phyloP scores from a whole-genome alignment of 2,888 invertebrate genomes.

The Tetanocera ferruginea region DNA sequence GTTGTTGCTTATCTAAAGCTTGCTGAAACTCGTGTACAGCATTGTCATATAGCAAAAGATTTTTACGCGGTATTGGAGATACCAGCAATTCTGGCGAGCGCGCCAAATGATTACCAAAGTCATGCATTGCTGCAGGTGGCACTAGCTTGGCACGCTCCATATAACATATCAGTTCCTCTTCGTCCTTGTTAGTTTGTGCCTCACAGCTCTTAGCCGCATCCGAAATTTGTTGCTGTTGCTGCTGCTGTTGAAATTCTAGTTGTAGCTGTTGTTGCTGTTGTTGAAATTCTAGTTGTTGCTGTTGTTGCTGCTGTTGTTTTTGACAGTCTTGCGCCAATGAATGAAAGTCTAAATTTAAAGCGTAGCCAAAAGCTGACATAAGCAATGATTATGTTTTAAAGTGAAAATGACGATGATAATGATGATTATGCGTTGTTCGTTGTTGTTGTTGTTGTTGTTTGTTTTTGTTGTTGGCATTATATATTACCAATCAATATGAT shows the following conservation, averaged over 20 bases:
- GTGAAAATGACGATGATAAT: not conserved
- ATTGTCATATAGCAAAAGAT: conserved; percentile 49
- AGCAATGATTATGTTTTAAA: not conserved
- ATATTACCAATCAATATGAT: no score
- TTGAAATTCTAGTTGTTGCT: not conserved
- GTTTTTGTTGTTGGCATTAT: no score
- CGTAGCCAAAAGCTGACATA: conserved; percentile 2
- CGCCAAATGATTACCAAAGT: conserved; percentile 49
- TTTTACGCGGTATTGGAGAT: conserved; percentile 47
- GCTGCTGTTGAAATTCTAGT: not conserved
- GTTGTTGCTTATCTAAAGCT: conserved; percentile 5
- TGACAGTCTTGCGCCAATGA: not conserved
- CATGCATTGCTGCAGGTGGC: conserved; percentile 38
- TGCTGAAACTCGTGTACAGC: conserved; percentile 47
- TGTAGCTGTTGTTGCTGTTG: not conserved
- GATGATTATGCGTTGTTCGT: not conserved
- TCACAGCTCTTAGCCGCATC: conserved; percentile 40
- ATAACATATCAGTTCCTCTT: conserved; percentile 53
- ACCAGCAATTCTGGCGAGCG: conserved; percentile 53
- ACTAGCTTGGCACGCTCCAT: conserved; percentile 38
- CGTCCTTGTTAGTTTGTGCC: conserved; percentile 47
- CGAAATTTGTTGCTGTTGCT: conserved; percentile 10
- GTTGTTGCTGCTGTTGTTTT: not conserved
- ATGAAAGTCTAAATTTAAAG: not conserved
- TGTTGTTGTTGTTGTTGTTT: no score